These are phyloP conservation scores for Pyrrhia umbra DNA, from an alignment of 2,888 invertebrate genomes.

Conservation along the genomic window DNA sequence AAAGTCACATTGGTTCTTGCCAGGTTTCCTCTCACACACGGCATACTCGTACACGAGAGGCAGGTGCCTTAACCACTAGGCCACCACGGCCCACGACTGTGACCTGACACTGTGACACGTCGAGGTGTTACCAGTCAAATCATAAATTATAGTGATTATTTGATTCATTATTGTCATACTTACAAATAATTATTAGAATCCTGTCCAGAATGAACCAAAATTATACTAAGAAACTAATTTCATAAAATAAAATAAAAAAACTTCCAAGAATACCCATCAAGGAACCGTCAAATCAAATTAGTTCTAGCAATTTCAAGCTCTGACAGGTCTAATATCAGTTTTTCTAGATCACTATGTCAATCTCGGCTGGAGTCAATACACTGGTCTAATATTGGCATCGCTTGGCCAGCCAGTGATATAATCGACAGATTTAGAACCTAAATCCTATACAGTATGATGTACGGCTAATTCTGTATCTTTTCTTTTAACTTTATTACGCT, in stretches of 20 bases:
- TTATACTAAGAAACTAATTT: background rate
- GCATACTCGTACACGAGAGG: too few relatives aligned
- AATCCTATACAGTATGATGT: constrained; percentile 67
- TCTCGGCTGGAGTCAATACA: constrained; percentile 67
- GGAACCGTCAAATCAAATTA: constrained; percentile 27
- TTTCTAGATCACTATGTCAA: constrained; percentile 66
- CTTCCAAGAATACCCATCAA: constrained; percentile 18
- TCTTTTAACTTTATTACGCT: constrained; percentile 51
- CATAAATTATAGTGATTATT: too few relatives aligned
- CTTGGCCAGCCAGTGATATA: constrained; percentile 71
- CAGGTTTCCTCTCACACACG: too few relatives aligned
- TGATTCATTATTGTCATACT: too few relatives aligned
- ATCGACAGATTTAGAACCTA: constrained; percentile 77
- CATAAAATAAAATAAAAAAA: background rate
- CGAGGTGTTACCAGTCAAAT: too few relatives aligned
- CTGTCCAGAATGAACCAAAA: background rate
- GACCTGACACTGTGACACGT: too few relatives aligned
- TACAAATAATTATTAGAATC: background rate
- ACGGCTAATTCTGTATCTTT: constrained; percentile 61
- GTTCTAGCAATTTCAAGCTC: constrained; percentile 15
- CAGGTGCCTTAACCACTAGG: too few relatives aligned
- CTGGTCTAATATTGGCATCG: constrained; percentile 69
- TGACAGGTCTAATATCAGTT: constrained; percentile 43
- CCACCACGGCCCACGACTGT: too few relatives aligned
- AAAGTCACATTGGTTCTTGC: too few relatives aligned